Base-by-base conservation (phyloP, 1,140 invertebrate genomes). In the Panagrolaimus sp. region DNA sequence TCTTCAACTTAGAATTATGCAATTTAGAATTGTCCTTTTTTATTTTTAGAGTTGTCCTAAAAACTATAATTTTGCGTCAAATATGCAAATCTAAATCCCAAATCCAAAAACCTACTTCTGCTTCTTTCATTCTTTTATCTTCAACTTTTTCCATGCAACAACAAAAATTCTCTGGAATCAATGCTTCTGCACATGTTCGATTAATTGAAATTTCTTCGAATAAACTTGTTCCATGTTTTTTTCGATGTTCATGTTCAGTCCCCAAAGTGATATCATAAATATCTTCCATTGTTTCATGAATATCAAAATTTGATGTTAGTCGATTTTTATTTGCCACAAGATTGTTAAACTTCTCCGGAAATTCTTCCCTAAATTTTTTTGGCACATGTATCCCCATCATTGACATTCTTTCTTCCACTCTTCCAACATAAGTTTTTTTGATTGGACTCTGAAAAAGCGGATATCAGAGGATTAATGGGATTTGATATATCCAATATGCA, bases 401-500 rank as follows among this genome's bases (percentile, higher is more conserved):
- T 21, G 81, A 80, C 82, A 81, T 83, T 43, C 82, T 46, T 63
- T 79, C 80, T 63, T 83, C 81, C n/a, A 83, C 77, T 71, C 80
- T 64, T 9, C 81, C 81, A 63, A 68, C 63, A 46, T 68, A 71
- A 14, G 72, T 78, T 38, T 71, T 62, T 62, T 83, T 70, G 28
- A 79, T 71, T 12, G 81, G 15, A 21, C 28, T 45, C 71, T 72
- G 43, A 43, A 72, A 69, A 43, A 43, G 3, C 15, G 32, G 8
- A 1, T 17, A 14, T 43, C n/a, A n/a, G n/a, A n/a, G n/a, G n/a
- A 48, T 48, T 21, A 48, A 48, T 48, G 15, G 1, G 15, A n/a
- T 48, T n/a, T 48, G 46, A 1, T 48, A 15, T 15, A 21, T 15
- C 17, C n/a, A n/a, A n/a, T n/a, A n/a, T n/a, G n/a, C n/a, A n/a